These are phyloP conservation scores for Poeciliopsis presidionis DNA, from an alignment of 2,797 vertebrate genomes.

Conservation along the genomic window DNA sequence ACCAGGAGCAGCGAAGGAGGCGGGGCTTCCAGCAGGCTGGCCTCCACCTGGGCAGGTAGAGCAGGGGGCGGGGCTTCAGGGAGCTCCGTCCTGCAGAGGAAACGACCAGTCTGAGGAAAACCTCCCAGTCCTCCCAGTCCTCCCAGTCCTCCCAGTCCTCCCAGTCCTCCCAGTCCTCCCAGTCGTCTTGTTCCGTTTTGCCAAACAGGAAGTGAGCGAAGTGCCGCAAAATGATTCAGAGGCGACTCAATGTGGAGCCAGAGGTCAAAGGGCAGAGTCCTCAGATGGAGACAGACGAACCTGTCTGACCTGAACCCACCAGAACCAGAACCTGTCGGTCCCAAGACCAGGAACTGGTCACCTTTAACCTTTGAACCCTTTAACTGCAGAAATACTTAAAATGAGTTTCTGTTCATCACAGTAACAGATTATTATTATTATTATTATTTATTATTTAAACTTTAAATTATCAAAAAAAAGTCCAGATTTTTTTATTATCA, in stretches of 20 bases:
- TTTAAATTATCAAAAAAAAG: not conserved
- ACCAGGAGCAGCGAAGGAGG: too few species aligned
- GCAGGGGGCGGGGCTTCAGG: too few species aligned
- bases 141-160: too few species aligned
- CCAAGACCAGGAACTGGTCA: not conserved
- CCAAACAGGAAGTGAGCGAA: not conserved
- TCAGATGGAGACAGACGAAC: not conserved
- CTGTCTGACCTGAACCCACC: not conserved
- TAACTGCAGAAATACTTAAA: too few species aligned
- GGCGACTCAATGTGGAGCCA: not conserved
- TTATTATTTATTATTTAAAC: too few species aligned
- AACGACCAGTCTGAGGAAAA: too few species aligned
- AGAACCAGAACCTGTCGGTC: not conserved
- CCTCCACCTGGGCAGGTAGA: too few species aligned
- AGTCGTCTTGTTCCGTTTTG: not conserved
- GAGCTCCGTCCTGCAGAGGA: too few species aligned
- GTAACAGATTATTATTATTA: too few species aligned
- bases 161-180: too few species aligned
- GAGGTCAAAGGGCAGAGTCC: not conserved
- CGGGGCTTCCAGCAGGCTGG: too few species aligned
- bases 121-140: not conserved
- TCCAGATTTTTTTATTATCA: not conserved
- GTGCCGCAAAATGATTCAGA: not conserved
- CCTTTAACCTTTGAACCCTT: not conserved
- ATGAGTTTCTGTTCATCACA: not conserved